Evolutionary conservation across 2,888 invertebrate species (phyloP).

Genomic region (Hypsopygia costalis): DNA sequence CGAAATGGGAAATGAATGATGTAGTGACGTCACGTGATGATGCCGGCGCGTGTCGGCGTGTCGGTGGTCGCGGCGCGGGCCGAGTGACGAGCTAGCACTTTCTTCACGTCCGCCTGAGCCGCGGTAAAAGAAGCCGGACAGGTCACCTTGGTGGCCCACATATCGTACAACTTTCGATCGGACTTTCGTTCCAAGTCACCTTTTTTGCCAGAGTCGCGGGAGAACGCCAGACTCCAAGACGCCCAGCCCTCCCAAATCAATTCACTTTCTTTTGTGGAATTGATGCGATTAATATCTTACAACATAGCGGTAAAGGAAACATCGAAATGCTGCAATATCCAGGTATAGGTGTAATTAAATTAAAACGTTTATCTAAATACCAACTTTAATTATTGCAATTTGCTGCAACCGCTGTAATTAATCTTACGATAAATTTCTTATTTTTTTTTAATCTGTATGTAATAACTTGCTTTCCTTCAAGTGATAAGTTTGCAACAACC

Average conservation of each 20-base stretch:
- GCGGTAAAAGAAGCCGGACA: slow-evolving; percentile 49
- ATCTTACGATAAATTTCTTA: no score
- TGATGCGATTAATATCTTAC: slow-evolving; percentile 10
- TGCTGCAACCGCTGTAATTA: no score
- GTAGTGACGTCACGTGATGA: slow-evolving; percentile 32
- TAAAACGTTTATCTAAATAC: not conserved
- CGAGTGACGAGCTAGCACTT: slow-evolving; percentile 37
- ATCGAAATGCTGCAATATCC: not conserved
- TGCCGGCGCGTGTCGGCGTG: slow-evolving; percentile 13
- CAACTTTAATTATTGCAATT: no score
- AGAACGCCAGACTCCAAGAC: slow-evolving; percentile 55
- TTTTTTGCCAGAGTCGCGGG: slow-evolving; percentile 53
- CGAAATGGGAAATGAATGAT: slow-evolving; percentile 21
- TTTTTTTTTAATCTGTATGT: no score
- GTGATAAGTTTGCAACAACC: no score
- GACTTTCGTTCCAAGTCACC: slow-evolving; percentile 70
- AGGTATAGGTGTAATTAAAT: not conserved
- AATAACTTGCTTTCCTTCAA: no score
- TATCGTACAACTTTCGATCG: slow-evolving; percentile 76
- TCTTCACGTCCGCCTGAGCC: slow-evolving; percentile 42
- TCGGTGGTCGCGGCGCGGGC: slow-evolving; percentile 20
- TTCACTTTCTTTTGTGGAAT: slow-evolving; percentile 39
- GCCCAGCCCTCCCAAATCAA: slow-evolving; percentile 49
- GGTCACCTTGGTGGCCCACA: slow-evolving; percentile 65
- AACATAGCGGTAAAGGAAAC: slow-evolving; percentile 3